These are phyloP conservation scores for Rhinoderma darwinii DNA, from an alignment of 2,113 vertebrate genomes.

Conservation along the genomic window DNA sequence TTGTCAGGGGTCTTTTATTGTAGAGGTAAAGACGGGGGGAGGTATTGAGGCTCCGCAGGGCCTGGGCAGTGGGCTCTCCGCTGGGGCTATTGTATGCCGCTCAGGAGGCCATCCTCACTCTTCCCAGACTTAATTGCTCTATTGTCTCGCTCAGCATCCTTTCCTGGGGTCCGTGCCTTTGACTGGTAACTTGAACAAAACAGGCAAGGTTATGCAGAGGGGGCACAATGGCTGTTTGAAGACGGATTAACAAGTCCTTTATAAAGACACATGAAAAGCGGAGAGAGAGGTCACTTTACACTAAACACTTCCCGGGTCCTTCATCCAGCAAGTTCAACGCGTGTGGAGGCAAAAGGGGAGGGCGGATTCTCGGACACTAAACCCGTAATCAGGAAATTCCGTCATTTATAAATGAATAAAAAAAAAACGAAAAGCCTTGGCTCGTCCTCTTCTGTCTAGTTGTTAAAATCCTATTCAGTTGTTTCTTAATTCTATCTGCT, in stretches of 20 bases:
- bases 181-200: constrained; percentile 24
- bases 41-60: not conserved
- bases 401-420: too few relatives aligned
- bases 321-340: not conserved
- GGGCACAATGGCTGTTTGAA: constrained; percentile 33
- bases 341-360: not conserved
- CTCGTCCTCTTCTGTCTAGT: too few relatives aligned
- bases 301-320: constrained; percentile 3
- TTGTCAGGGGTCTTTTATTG: not conserved
- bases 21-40: not conserved
- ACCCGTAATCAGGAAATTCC: too few relatives aligned
- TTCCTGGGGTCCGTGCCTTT: constrained; percentile 15
- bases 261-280: constrained; percentile 23
- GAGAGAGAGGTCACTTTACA: not conserved
- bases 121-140: constrained; percentile 32
- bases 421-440: too few relatives aligned
- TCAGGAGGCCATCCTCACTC: not conserved
- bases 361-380: not conserved
- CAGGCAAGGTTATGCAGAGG: not conserved
- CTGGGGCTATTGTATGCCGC: constrained; percentile 26
- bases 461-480: too few relatives aligned
- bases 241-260: constrained; percentile 26
- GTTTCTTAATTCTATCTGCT: too few relatives aligned
- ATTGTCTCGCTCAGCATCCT: constrained; percentile 17
- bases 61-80: constrained; percentile 5